These are phyloP conservation scores for Augiades crinisus DNA, from an alignment of 2,888 invertebrate species.

Conservation along the genomic window DNA sequence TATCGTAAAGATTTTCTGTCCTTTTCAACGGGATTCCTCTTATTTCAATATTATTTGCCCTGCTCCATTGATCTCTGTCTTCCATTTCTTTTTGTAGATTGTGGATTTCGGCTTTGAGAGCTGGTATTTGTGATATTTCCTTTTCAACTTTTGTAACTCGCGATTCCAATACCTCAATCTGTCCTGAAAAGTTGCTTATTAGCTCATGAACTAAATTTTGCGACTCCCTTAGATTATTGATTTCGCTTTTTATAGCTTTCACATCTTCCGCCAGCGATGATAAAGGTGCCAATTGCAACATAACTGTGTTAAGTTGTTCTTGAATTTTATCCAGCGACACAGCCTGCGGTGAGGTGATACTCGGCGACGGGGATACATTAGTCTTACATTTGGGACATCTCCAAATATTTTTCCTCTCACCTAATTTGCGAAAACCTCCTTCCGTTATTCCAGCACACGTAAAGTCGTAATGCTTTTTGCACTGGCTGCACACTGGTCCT, in stretches of 20 bases:
- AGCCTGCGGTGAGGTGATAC: neutral
- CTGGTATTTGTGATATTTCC: slow-evolving; percentile 14
- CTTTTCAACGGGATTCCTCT: slow-evolving; percentile 6
- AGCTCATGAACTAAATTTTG: slow-evolving; percentile 22
- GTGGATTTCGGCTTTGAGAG: slow-evolving; percentile 14
- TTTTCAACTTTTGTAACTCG: slow-evolving; percentile 18
- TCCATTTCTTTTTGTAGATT: slow-evolving; percentile 21
- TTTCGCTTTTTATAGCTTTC: slow-evolving; percentile 29
- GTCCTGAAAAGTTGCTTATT: slow-evolving; percentile 13
- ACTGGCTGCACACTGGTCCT: slow-evolving; percentile 16
- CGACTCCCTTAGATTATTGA: slow-evolving; percentile 20
- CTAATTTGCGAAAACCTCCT: slow-evolving; percentile 13
- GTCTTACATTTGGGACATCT: too few relatives aligned
- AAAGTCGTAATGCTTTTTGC: too few relatives aligned
- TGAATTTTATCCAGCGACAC: neutral
- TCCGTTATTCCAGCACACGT: too few relatives aligned
- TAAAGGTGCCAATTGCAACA: slow-evolving; percentile 27
- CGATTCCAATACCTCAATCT: slow-evolving; percentile 7
- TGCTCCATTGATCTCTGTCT: slow-evolving; percentile 29
- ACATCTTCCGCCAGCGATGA: slow-evolving; percentile 29
- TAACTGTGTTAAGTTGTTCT: neutral
- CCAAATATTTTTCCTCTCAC: slow-evolving; percentile 14
- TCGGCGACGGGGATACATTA: neutral
- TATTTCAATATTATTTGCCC: slow-evolving; percentile 12
- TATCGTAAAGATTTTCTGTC: slow-evolving; percentile 27